Evolutionary conservation across 2,888 invertebrate genomes (phyloP).

Genomic region (Pemphredon lugubris): DNA sequence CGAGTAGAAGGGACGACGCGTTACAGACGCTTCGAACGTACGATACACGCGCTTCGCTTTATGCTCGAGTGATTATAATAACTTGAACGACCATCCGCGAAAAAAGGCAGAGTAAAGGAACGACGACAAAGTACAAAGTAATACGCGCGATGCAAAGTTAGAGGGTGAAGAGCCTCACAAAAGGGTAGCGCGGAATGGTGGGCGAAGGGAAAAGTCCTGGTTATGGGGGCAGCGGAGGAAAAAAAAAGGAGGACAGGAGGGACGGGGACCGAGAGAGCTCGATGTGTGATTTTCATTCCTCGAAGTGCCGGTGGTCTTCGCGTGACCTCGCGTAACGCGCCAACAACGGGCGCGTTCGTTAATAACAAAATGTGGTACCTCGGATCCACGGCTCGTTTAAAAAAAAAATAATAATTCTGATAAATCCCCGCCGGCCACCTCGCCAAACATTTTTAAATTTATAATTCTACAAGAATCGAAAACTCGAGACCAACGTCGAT

Average conservation of each 20-base stretch:
- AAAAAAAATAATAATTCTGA: too few species aligned
- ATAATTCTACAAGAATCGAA: too few species aligned
- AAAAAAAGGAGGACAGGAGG: constrained; percentile 22
- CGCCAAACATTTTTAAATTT: too few species aligned
- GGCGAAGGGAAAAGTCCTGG: constrained; percentile 25
- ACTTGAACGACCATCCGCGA: constrained; percentile 6
- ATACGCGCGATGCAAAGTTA: constrained; percentile 16
- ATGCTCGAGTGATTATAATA: constrained; percentile 1
- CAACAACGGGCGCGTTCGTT: too few species aligned
- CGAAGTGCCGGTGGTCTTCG: constrained; percentile 31
- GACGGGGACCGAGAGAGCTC: constrained; percentile 16
- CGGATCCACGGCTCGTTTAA: too few species aligned
- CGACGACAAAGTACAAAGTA: constrained; percentile 30
- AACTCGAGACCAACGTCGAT: too few species aligned
- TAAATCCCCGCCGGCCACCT: too few species aligned
- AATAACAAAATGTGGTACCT: too few species aligned
- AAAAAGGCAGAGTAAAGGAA: constrained; percentile 11
- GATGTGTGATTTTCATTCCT: constrained; percentile 34
- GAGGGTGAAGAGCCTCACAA: constrained; percentile 13
- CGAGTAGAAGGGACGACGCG: too few species aligned
- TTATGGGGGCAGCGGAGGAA: constrained; percentile 7
- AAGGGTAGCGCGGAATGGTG: constrained; percentile 14
- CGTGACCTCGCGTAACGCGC: constrained; percentile 23
- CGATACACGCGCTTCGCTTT: not conserved
- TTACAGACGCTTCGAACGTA: too few species aligned